Conservation (phyloP, 37 sponge, comb jelly and placozoan species). For the Amphimedon queenslandica region DNA sequence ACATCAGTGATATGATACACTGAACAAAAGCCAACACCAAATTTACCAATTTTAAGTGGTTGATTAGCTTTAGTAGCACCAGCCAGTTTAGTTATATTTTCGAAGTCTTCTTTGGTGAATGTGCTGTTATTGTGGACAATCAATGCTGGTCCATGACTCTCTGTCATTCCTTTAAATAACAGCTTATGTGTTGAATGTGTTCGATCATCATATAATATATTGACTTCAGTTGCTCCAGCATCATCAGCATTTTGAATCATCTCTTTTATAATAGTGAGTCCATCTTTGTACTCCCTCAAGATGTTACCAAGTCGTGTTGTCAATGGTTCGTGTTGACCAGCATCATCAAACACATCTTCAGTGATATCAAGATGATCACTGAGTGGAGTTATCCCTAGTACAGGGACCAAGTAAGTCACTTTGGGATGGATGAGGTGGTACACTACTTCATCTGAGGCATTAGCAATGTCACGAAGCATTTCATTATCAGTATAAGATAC, state of each 20-base stretch:
- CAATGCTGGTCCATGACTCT: constrained; percentile 63
- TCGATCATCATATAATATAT: constrained; percentile 51
- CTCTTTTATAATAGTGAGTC: constrained; percentile 64
- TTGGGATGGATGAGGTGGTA: constrained; percentile 24
- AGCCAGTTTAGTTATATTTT: constrained; percentile 71
- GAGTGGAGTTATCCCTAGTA: constrained; percentile 26
- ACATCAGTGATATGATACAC: constrained; percentile 77
- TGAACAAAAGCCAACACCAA: constrained; percentile 71
- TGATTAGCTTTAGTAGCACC: constrained; percentile 68
- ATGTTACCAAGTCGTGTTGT: constrained; percentile 53
- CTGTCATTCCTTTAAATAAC: constrained; percentile 48
- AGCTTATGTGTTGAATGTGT: constrained; percentile 14
- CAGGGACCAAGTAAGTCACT: constrained; percentile 21
- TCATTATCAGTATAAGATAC: constrained; percentile 50
- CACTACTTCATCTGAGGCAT: not conserved
- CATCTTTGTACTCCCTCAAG: constrained; percentile 71
- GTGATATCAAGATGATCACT: constrained; percentile 30
- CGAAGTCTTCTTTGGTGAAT: constrained; percentile 70
- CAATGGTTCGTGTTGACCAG: constrained; percentile 62
- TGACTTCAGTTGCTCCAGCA: constrained; percentile 71
- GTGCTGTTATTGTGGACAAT: constrained; percentile 43
- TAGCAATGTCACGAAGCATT: constrained; percentile 12
- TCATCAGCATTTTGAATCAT: constrained; percentile 82
- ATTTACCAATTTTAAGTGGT: constrained; percentile 57
- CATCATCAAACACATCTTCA: constrained; percentile 58